phyloP scores from a whole-genome alignment of 2,113 vertebrate species.

The Equus quagga region DNA sequence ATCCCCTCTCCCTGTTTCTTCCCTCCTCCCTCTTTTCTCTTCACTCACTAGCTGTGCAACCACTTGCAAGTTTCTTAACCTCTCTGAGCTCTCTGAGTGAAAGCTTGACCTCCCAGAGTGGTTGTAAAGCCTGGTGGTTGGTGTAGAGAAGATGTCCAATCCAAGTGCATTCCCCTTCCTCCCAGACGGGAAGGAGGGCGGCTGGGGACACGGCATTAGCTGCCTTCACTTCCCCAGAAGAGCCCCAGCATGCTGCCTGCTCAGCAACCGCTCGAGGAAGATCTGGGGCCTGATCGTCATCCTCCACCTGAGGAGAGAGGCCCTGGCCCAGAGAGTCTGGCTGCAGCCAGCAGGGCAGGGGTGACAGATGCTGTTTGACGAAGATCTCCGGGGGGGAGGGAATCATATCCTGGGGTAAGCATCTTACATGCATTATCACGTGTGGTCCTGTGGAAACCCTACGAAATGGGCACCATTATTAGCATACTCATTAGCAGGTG shows the following conservation, averaged over 20 bases:
- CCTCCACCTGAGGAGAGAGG: background rate
- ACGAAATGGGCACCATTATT: background rate
- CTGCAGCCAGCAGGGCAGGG: background rate
- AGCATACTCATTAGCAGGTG: background rate
- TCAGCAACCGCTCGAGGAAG: background rate
- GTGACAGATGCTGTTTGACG: background rate
- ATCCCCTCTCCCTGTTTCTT: background rate
- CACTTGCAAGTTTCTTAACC: background rate
- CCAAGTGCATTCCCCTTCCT: background rate
- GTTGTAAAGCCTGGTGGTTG: background rate
- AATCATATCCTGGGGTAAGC: background rate
- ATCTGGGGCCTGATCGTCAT: background rate
- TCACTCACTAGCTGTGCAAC: background rate
- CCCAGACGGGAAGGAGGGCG: background rate
- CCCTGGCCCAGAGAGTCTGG: background rate
- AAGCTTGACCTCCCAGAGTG: background rate
- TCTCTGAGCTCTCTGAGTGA: background rate
- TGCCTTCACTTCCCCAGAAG: background rate
- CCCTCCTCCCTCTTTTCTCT: background rate
- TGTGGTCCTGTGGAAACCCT: background rate
- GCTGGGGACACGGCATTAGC: too few species aligned
- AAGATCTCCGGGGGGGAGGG: background rate
- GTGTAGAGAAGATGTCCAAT: background rate
- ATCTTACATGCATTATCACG: background rate
- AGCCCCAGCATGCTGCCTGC: background rate